Base-by-base conservation (phyloP, 2,797 vertebrate genomes). In the Macropus fuliginosus region DNA sequence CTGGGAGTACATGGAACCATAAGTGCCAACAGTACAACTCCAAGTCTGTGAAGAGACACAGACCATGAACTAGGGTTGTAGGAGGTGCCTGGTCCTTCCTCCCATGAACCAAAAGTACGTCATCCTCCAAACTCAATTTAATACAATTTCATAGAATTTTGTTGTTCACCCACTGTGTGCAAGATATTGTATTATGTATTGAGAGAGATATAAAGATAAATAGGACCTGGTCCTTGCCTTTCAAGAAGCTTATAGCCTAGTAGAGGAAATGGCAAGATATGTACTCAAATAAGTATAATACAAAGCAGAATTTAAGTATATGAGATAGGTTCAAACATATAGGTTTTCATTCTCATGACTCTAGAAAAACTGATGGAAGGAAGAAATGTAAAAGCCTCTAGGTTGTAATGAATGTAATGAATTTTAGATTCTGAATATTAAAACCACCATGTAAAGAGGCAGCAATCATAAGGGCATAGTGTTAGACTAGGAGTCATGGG, bases 181-280 rank as follows among this genome's bases (percentile, higher is more conserved):
- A 46, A 90, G 31, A 1, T 29, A 62, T 54, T 92, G 9, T 93
- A 74, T n/a, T 91, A 55, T 90, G n/a, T 92, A 12, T 5, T n/a
- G 55, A 81, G n/a, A n/a, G 54, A 46, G 24, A n/a, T 54, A 55
- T 91, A 93, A 94, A 57, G 21, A 46, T 46, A 46, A 81, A 81
- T 24, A 46, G 46, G 18, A 11, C 3, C 6, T 46, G 40, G n/a
- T 59, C 28, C 93, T 40, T 87, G 3, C 57, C 59, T 87, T 93
- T 95, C 54, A 66, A 12, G n/a, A 8, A 34, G 56, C 14, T 92
- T 87, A 59, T 55, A 21, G 66, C 90, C 54, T 95, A 94, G 34
- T 54, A 57, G 14, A 40, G 54, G 89, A 93, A 21, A 93, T 57
- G 92, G 81, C 40, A 95, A 97, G 93, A 34, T 56, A n/a, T 2